Percentiles rank a stretch among this genome's conserved stretches.
Conservation (phyloP, 2,797 vertebrate genomes). For the Sternarchorhynchus goeldii region DNA sequence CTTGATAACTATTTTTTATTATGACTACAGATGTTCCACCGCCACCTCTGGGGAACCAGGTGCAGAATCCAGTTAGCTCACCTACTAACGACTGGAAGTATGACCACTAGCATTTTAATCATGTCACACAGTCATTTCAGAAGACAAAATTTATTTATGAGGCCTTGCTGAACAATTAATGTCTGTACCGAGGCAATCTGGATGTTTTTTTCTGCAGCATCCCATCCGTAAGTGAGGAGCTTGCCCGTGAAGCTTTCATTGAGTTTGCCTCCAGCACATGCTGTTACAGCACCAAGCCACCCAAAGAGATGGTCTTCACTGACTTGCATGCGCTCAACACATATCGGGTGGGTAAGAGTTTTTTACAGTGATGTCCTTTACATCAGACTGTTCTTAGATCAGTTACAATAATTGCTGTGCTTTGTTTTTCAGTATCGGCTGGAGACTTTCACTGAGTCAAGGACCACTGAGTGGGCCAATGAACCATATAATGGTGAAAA, state of each 20-base stretch:
- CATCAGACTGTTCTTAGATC: background rate
- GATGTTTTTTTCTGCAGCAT: conserved; percentile 44
- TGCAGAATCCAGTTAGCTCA: background rate
- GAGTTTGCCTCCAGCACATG: conserved; percentile 52
- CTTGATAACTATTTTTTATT: background rate
- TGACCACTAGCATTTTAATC: conserved; percentile 3
- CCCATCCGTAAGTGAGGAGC: conserved; percentile 54
- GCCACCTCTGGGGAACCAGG: conserved; percentile 6
- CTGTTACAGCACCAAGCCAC: conserved; percentile 54
- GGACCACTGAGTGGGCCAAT: conserved; percentile 39
- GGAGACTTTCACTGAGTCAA: conserved; percentile 59
- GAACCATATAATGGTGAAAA: conserved; percentile 40
- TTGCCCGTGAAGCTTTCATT: conserved; percentile 58
- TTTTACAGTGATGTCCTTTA: background rate
- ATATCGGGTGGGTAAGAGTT: conserved; percentile 44
- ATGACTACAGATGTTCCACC: conserved; percentile 41
- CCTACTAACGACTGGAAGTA: conserved; percentile 46
- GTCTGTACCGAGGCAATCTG: background rate
- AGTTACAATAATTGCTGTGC: background rate
- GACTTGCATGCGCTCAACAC: conserved; percentile 55
- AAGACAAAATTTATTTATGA: too few relatives aligned
- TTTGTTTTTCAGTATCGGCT: conserved; percentile 58
- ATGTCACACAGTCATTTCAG: background rate
- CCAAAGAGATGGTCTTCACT: conserved; percentile 51
- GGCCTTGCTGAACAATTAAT: background rate